These are phyloP conservation scores for Digitonthophagus gazella DNA, from an alignment of 2,888 invertebrate genomes.

Conservation along the genomic window DNA sequence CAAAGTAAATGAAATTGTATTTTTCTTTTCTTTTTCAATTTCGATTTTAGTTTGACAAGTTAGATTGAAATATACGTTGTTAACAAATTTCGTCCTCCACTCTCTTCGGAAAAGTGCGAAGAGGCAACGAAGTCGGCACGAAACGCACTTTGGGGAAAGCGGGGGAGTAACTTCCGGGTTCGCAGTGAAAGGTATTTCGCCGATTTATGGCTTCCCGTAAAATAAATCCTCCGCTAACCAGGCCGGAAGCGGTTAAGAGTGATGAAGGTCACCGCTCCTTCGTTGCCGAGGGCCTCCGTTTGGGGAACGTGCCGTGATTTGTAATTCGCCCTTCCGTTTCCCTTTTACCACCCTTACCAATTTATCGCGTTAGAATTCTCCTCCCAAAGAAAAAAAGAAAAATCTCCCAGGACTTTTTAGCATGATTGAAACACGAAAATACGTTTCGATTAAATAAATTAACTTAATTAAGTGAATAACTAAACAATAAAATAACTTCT, in stretches of 20 bases:
- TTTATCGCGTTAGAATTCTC: neutral
- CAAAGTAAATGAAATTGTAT: too few species aligned
- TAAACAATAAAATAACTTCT: too few species aligned
- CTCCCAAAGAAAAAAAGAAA: neutral
- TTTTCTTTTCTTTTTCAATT: too few species aligned
- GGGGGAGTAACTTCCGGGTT: conserved; percentile 2
- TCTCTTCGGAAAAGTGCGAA: too few species aligned
- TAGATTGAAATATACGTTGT: too few species aligned
- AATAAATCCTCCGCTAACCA: conserved; percentile 24
- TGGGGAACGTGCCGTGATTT: neutral
- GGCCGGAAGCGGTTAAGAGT: conserved; percentile 18
- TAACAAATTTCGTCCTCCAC: too few species aligned
- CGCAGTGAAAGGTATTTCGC: neutral
- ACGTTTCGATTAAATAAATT: too few species aligned
- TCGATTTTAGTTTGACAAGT: too few species aligned
- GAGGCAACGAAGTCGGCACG: neutral
- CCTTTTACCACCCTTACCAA: neutral
- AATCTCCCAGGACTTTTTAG: neutral
- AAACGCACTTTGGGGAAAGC: neutral
- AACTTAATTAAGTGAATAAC: too few species aligned
- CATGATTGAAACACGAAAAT: too few species aligned
- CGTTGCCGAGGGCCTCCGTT: neutral
- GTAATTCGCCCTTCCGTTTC: neutral
- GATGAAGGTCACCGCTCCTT: conserved; percentile 12
- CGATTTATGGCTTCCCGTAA: conserved; percentile 8